Percentiles rank a stretch among this genome's conserved stretches.
Conservation (phyloP, 2,888 invertebrate genomes). For the Emmelina monodactyla region DNA sequence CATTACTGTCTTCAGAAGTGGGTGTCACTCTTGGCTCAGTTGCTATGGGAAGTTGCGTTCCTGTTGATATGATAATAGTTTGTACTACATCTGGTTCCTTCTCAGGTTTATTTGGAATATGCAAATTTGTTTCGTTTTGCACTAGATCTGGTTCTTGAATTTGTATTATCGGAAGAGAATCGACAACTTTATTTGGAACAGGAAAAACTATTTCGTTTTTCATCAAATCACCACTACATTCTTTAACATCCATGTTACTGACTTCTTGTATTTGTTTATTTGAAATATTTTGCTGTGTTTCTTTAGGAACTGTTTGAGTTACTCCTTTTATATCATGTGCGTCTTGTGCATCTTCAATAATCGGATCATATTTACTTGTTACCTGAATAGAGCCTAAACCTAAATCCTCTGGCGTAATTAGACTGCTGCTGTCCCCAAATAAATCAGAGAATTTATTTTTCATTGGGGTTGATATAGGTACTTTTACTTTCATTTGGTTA, state of each 20-base stretch:
- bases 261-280: not conserved
- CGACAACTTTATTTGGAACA: not conserved
- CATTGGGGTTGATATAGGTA: not conserved
- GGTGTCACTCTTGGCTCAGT: not conserved
- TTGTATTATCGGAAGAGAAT: not conserved
- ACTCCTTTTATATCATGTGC: conserved; percentile 25
- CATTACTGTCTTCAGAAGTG: conserved; percentile 3
- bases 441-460: conserved; percentile 30
- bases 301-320: conserved; percentile 9
- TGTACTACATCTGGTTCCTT: conserved; percentile 24
- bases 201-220: not conserved
- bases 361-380: conserved; percentile 22
- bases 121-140: not conserved
- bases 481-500: conserved; percentile 14
- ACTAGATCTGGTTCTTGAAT: not conserved
- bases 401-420: conserved; percentile 52
- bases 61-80: conserved; percentile 39
- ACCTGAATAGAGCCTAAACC: conserved; percentile 21
- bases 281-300: conserved; percentile 20
- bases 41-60: conserved; percentile 21
- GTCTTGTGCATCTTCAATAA: conserved; percentile 44
- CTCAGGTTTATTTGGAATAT: not conserved
- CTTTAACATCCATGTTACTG: not conserved
- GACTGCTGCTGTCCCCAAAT: conserved; percentile 50
- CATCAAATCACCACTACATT: not conserved